These are phyloP conservation scores for Limnodromus scolopaceus DNA, from an alignment of 2,797 vertebrate genomes.

Conservation along the genomic window DNA sequence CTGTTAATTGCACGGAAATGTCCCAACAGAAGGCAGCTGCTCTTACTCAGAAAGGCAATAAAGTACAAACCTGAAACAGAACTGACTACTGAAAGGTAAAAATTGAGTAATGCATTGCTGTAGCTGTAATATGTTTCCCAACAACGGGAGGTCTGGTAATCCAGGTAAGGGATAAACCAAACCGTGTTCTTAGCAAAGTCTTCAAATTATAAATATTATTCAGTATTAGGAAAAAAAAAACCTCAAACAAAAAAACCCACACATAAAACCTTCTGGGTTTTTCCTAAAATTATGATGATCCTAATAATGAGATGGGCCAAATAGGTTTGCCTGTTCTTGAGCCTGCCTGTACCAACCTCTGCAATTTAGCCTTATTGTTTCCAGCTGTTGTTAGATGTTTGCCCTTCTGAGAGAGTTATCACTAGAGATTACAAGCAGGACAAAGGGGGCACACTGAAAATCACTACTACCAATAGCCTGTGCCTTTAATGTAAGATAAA, in stretches of 20 bases:
- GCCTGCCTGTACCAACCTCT: neutral
- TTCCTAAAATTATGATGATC: neutral
- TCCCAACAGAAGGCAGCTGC: neutral
- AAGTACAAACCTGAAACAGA: neutral
- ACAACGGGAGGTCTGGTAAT: neutral
- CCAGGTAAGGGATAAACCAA: neutral
- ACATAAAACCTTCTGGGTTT: neutral
- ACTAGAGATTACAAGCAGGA: neutral
- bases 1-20: neutral
- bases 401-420: neutral
- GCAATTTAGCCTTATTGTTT: neutral
- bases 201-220: neutral
- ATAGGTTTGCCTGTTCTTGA: neutral
- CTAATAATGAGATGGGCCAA: neutral
- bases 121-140: neutral
- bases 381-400: neutral
- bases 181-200: neutral
- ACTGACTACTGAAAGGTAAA: neutral
- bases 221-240: neutral
- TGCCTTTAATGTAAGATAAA: neutral
- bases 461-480: neutral
- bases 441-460: neutral
- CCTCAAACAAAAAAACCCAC: neutral
- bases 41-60: neutral
- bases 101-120: neutral